These are phyloP conservation scores for Lysiphlebus fabarum DNA, from an alignment of 1,140 invertebrate genomes.

Conservation along the genomic window DNA sequence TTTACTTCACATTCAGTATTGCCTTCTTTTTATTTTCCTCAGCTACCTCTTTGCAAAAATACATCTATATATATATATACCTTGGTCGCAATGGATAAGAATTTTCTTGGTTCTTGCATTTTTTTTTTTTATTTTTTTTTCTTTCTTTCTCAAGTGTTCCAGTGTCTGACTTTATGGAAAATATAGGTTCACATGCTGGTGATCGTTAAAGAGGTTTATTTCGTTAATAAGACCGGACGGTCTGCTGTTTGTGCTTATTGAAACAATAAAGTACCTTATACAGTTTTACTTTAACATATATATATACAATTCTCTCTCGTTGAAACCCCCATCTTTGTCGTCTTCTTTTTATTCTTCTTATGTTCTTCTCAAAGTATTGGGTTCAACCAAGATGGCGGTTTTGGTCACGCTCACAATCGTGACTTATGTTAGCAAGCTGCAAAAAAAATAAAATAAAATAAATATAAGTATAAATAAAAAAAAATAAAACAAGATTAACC, in stretches of 20 bases:
- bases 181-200: constrained; percentile 33
- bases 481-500: neutral
- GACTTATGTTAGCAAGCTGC: constrained; percentile 42
- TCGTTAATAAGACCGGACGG: constrained; percentile 55
- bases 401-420: constrained; percentile 37
- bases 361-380: constrained; percentile 1
- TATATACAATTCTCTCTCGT: neutral
- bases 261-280: constrained; percentile 56
- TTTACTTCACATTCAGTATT: constrained; percentile 25
- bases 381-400: constrained; percentile 34
- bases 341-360: neutral
- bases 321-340: no score
- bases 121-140: constrained; percentile 1
- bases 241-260: constrained; percentile 48
- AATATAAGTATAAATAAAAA: no score
- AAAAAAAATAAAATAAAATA: constrained; percentile 25
- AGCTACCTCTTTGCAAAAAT: neutral
- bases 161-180: constrained; percentile 4
- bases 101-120: constrained; percentile 11
- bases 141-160: constrained; percentile 1
- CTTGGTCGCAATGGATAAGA: no score
- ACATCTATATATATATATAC: no score
- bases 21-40: constrained; percentile 26
- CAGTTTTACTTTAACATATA: neutral
- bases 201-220: constrained; percentile 56